Percentiles rank a stretch among this genome's conserved stretches.
Conservation (phyloP, 64 coral and sea anemone genomes). For the Orbicella faveolata region DNA sequence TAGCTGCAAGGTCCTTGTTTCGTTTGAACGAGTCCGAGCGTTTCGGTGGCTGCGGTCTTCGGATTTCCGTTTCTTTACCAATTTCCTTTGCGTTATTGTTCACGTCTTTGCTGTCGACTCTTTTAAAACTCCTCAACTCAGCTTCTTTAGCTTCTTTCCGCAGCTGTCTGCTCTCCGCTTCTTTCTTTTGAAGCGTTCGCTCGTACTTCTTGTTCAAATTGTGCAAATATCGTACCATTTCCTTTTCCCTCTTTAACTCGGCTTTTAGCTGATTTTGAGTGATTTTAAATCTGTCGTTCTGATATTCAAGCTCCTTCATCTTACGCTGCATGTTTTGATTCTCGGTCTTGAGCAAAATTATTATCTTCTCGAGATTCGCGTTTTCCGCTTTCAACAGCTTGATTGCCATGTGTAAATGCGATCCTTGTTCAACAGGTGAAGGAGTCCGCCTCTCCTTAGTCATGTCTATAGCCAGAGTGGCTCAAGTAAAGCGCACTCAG, state of each 20-base stretch:
- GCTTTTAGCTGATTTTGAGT: conserved; percentile 89
- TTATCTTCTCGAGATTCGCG: conserved; percentile 91
- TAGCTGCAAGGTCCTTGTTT: conserved; percentile 54
- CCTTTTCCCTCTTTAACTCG: conserved; percentile 83
- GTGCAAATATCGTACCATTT: conserved; percentile 84
- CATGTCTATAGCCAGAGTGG: conserved; percentile 35
- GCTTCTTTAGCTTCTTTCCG: conserved; percentile 64
- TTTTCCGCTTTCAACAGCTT: conserved; percentile 94
- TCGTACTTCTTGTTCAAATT: conserved; percentile 92
- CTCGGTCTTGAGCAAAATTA: conserved; percentile 87
- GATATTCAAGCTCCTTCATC: conserved; percentile 93
- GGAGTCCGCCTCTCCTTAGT: conserved; percentile 61
- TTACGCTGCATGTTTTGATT: conserved; percentile 79
- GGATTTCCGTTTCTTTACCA: background rate
- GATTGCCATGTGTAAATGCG: conserved; percentile 91
- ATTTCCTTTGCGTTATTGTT: conserved; percentile 22
- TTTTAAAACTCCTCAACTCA: conserved; percentile 42
- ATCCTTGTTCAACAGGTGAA: conserved; percentile 82
- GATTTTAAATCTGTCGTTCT: conserved; percentile 90
- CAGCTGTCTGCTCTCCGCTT: conserved; percentile 72
- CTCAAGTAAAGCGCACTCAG: conserved; percentile 12
- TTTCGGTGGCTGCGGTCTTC: conserved; percentile 80
- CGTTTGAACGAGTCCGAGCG: conserved; percentile 89
- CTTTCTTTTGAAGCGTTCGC: conserved; percentile 88
- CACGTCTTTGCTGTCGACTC: conserved; percentile 2